These are phyloP conservation scores for Philonicus albiceps DNA, from an alignment of 2,888 invertebrate genomes.

Conservation along the genomic window DNA sequence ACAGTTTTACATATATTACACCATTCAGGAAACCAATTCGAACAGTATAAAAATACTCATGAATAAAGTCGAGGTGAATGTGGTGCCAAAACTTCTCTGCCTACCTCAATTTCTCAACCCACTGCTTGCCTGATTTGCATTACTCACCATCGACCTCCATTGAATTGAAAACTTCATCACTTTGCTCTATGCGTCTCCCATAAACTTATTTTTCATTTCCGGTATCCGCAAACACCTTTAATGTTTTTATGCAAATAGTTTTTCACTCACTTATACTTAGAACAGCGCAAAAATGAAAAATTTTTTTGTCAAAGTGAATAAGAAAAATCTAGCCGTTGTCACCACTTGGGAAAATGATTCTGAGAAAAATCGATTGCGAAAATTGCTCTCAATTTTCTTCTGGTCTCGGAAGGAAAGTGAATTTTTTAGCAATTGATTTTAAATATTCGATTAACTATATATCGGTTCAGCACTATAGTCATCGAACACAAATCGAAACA, in stretches of 20 bases:
- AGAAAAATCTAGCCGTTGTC: conserved; percentile 2
- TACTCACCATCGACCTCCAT: conserved; percentile 48
- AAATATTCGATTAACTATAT: not conserved
- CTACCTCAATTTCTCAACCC: conserved; percentile 8
- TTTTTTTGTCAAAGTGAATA: not conserved
- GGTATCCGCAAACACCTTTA: not conserved
- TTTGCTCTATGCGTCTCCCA: conserved; percentile 15
- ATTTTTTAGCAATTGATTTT: not conserved
- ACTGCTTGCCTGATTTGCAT: not conserved
- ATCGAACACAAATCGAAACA: not conserved
- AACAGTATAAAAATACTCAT: not conserved
- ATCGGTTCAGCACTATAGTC: not conserved
- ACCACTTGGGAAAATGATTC: not conserved
- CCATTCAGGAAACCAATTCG: not conserved
- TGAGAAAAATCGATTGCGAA: conserved; percentile 32
- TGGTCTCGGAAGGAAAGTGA: not conserved
- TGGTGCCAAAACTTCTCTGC: conserved; percentile 19
- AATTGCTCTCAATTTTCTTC: not conserved
- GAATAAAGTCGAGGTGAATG: not conserved
- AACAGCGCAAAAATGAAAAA: not conserved
- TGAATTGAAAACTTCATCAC: conserved; percentile 43
- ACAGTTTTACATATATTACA: not conserved
- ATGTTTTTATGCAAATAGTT: not conserved
- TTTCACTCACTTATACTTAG: not conserved
- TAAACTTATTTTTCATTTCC: not conserved